Evolutionary conservation across 2,113 vertebrate genomes (phyloP).

Genomic region (Rhinichthys klamathensis): DNA sequence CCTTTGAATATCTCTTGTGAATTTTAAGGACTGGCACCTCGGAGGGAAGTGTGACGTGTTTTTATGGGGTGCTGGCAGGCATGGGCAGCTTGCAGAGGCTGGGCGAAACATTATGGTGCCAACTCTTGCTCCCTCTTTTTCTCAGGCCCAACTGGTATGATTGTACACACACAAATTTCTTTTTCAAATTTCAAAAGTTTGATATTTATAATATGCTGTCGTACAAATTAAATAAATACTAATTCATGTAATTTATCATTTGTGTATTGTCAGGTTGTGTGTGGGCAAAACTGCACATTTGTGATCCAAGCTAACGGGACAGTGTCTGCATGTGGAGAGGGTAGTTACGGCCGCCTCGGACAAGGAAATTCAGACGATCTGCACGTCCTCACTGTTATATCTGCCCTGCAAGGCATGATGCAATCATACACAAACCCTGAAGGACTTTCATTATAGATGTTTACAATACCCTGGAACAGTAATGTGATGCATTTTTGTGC

Average conservation of each 20-base stretch:
- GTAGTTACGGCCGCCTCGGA: slow-evolving; percentile 81
- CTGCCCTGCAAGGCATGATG: slow-evolving; percentile 78
- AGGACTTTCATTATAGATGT: neutral
- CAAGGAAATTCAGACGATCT: slow-evolving; percentile 84
- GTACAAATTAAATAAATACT: neutral
- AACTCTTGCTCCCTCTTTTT: slow-evolving; percentile 87
- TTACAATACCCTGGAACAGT: neutral
- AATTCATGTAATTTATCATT: neutral
- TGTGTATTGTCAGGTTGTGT: slow-evolving; percentile 73
- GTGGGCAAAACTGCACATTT: slow-evolving; percentile 84
- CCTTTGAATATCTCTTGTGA: neutral
- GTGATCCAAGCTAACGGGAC: slow-evolving; percentile 80
- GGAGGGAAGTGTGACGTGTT: slow-evolving; percentile 95
- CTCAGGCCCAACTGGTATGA: slow-evolving; percentile 93
- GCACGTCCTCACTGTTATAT: slow-evolving; percentile 77
- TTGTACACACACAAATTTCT: neutral
- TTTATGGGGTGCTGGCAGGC: slow-evolving; percentile 94
- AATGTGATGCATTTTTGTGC: neutral
- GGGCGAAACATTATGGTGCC: slow-evolving; percentile 95
- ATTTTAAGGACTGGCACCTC: slow-evolving; percentile 92
- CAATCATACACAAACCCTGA: neutral
- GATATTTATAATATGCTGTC: neutral
- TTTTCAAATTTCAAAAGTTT: no score
- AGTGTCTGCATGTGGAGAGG: slow-evolving; percentile 79
- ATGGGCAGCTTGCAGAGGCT: slow-evolving; percentile 94